Percentiles rank a stretch among this genome's conserved stretches.
Evolutionary conservation across 2,888 invertebrate species (phyloP).

Genomic region (Lycocerus yunnanus): DNA sequence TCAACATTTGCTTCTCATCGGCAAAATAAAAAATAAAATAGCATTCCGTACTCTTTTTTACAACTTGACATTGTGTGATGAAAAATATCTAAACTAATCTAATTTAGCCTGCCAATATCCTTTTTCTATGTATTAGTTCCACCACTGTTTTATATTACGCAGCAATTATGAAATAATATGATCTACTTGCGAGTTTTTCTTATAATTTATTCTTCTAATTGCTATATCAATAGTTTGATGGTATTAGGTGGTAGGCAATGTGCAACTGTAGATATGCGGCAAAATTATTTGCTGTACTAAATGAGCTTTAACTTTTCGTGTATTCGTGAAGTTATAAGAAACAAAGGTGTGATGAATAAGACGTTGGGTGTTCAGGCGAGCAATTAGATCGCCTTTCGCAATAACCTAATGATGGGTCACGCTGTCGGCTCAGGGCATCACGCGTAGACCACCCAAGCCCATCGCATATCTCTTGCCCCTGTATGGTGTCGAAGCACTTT

Average conservation of each 20-base stretch:
- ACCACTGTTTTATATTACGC: no score
- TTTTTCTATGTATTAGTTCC: no score
- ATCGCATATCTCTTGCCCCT: slow-evolving; percentile 44
- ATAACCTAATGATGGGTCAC: slow-evolving; percentile 57
- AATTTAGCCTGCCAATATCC: no score
- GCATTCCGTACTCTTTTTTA: no score
- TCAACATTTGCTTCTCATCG: not conserved
- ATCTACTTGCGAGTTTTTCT: not conserved
- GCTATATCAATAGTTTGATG: not conserved
- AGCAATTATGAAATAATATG: not conserved
- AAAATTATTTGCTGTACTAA: not conserved
- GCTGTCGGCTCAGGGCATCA: slow-evolving; percentile 53
- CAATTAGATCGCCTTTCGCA: slow-evolving; percentile 59
- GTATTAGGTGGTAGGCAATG: no score
- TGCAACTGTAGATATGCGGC: not conserved
- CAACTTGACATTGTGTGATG: no score
- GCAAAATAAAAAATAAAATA: not conserved
- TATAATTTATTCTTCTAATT: not conserved
- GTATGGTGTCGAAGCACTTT: slow-evolving; percentile 38
- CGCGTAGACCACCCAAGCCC: slow-evolving; percentile 53
- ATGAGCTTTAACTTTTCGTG: slow-evolving; percentile 13
- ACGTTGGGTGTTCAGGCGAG: slow-evolving; percentile 53
- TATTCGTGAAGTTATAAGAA: slow-evolving; percentile 20
- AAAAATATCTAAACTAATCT: no score
- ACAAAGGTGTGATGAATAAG: slow-evolving; percentile 52